phyloP scores from a whole-genome alignment of 2,797 vertebrate genomes.

The Chaunax sp. region DNA sequence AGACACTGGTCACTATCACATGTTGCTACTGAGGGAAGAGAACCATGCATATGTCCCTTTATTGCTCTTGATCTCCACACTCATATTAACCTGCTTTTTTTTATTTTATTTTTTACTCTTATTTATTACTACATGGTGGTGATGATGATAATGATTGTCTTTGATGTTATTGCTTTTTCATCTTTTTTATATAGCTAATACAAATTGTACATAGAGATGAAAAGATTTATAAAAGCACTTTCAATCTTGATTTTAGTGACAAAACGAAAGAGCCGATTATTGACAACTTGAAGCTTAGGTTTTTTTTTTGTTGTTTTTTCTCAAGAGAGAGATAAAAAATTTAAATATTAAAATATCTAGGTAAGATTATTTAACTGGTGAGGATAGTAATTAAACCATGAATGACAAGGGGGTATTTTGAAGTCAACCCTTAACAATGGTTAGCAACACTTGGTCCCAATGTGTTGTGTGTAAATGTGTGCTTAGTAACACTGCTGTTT shows the following conservation, averaged over 20 bases:
- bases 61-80: conserved; percentile 76
- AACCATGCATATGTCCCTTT: conserved; percentile 68
- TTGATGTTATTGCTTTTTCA: conserved; percentile 75
- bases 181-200: conserved; percentile 85
- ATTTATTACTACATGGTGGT: conserved; percentile 86
- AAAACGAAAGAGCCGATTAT: conserved; percentile 87
- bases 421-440: conserved; percentile 74
- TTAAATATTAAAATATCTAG: conserved; percentile 91
- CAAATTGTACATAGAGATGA: conserved; percentile 97
- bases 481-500: conserved; percentile 83
- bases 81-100: conserved; percentile 78
- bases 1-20: conserved; percentile 85
- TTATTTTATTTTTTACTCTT: conserved; percentile 70
- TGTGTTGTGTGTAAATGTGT: conserved; percentile 80
- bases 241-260: conserved; percentile 98
- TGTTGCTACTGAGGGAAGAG: conserved; percentile 82
- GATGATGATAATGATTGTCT: conserved; percentile 85
- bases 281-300: conserved; percentile 88
- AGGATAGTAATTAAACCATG: conserved; percentile 83
- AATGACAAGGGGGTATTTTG: conserved; percentile 79
- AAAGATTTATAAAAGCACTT: conserved; percentile 99
- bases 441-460: conserved; percentile 68
- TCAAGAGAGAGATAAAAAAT: conserved; percentile 86
- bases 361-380: conserved; percentile 90
- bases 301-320: conserved; percentile 75